These are phyloP conservation scores for Amblyteles armatorius DNA, from an alignment of 2,888 invertebrate species.

Conservation along the genomic window DNA sequence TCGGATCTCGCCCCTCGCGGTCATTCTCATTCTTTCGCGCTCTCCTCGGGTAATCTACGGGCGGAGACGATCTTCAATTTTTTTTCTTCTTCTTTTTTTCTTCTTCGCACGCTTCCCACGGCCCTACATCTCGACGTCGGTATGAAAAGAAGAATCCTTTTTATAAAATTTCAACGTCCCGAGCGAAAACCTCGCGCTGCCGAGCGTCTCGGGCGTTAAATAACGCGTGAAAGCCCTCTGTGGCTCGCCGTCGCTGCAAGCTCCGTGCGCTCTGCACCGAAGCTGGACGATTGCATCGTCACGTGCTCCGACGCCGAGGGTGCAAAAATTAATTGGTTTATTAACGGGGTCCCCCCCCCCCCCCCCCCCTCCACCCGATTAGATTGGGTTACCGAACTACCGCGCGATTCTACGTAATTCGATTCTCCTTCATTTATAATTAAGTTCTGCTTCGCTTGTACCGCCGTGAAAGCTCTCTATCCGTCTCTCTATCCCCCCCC, in stretches of 20 bases:
- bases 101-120: neutral
- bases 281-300: constrained; percentile 35
- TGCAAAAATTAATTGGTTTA: constrained; percentile 58
- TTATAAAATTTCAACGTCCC: constrained; percentile 5
- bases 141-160: constrained; percentile 13
- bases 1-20: neutral
- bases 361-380: constrained; percentile 6
- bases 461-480: constrained; percentile 14
- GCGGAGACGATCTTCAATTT: constrained; percentile 15
- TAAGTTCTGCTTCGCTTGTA: constrained; percentile 30
- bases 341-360: constrained; percentile 12
- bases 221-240: constrained; percentile 1
- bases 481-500: neutral
- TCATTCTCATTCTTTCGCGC: constrained; percentile 49
- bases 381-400: constrained; percentile 35
- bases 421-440: constrained; percentile 57
- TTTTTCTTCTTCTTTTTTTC: neutral
- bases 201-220: neutral
- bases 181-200: neutral
- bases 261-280: neutral
- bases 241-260: neutral
- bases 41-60: constrained; percentile 47
- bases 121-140: neutral
- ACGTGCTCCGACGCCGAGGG: constrained; percentile 3
- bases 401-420: constrained; percentile 35